Conservation (phyloP, 2,797 vertebrate genomes). For the Cottoperca gobio region DNA sequence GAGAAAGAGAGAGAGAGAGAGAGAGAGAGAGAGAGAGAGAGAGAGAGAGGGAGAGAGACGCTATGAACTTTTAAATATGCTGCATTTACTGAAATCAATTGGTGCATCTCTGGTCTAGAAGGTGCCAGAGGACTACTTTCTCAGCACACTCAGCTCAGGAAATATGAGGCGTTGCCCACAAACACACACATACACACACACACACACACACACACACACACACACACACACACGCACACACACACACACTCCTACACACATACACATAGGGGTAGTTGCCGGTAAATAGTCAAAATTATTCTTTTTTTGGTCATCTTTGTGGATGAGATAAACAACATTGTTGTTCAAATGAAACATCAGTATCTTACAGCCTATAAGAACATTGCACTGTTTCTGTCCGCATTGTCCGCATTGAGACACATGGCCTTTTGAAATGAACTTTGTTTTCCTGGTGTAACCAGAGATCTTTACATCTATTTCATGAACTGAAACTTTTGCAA, state of each 20-base stretch:
- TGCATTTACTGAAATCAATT: slow-evolving; percentile 23
- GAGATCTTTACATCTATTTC: not conserved
- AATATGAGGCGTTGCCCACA: slow-evolving; percentile 4
- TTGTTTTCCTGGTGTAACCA: not conserved
- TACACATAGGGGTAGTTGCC: too few species aligned
- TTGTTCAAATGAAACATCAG: slow-evolving; percentile 27
- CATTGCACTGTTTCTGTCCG: slow-evolving; percentile 7
- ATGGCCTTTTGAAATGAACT: not conserved
- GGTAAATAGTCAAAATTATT: slow-evolving; percentile 23
- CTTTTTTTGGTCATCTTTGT: slow-evolving; percentile 37
- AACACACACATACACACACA: slow-evolving; percentile 6
- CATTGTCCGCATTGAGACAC: too few species aligned
- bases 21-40: not conserved
- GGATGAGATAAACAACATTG: slow-evolving; percentile 34
- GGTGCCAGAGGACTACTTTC: slow-evolving; percentile 28
- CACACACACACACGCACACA: not conserved
- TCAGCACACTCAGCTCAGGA: slow-evolving; percentile 34
- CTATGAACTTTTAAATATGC: slow-evolving; percentile 6
- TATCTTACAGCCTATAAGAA: not conserved
- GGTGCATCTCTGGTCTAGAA: slow-evolving; percentile 46
- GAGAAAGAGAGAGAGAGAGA: not conserved
- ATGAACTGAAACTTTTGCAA: not conserved
- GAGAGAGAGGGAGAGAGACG: not conserved
- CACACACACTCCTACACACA: slow-evolving; percentile 6
- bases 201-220: not conserved